These are phyloP conservation scores for Xiphorhynchus erythropygius DNA, from an alignment of 2,797 vertebrate genomes.

Conservation along the genomic window DNA sequence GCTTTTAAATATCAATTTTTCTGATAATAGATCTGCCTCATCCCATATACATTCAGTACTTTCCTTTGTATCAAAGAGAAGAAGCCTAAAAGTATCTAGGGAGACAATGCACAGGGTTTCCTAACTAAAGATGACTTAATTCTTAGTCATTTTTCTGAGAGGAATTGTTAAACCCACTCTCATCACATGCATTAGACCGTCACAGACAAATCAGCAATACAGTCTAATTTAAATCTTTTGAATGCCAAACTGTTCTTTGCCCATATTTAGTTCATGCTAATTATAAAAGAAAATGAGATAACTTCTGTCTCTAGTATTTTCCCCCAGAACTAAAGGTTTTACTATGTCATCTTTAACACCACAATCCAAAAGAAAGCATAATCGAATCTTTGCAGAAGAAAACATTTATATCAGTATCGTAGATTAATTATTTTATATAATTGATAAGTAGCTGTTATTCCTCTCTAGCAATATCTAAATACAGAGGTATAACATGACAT, in stretches of 20 bases:
- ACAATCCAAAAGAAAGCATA: not conserved
- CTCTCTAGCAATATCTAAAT: not conserved
- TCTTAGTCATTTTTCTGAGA: not conserved
- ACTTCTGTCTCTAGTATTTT: not conserved
- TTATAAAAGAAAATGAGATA: not conserved
- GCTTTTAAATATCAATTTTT: not conserved
- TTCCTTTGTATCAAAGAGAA: not conserved
- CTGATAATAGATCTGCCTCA: not conserved
- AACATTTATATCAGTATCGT: not conserved
- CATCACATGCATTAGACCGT: not conserved
- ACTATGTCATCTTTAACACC: not conserved
- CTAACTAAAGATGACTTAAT: not conserved
- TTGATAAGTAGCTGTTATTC: not conserved
- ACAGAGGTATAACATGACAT: not conserved
- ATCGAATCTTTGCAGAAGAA: not conserved
- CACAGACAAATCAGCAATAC: not conserved
- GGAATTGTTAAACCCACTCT: not conserved
- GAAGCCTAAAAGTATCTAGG: slow-evolving; percentile 3
- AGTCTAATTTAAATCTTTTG: not conserved
- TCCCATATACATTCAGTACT: not conserved
- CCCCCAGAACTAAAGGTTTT: not conserved
- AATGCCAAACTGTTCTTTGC: not conserved
- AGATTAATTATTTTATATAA: not conserved
- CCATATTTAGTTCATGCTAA: not conserved
- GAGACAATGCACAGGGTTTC: not conserved